phyloP scores from a whole-genome alignment of 2,888 invertebrate species.

The Amblyjoppa fuscipennis region DNA sequence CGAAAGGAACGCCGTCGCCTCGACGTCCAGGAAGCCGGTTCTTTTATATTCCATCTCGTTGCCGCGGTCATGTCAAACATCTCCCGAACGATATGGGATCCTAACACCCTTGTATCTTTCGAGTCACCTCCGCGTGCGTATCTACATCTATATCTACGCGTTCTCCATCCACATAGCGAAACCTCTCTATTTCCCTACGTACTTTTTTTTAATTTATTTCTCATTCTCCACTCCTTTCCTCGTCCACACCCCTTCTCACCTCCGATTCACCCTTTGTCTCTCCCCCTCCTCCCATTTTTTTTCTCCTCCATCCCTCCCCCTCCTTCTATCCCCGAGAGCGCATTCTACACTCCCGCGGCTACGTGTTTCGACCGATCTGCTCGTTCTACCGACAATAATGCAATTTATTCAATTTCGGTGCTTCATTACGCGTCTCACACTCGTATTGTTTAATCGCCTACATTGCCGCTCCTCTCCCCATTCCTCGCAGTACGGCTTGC shows the following conservation, averaged over 20 bases:
- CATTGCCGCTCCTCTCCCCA: conserved; percentile 1
- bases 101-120: conserved; percentile 55
- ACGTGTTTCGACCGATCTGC: conserved; percentile 61
- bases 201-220: conserved; percentile 56
- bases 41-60: conserved; percentile 48
- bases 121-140: conserved; percentile 7
- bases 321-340: conserved; percentile 4
- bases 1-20: conserved; percentile 5
- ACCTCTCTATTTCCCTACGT: conserved; percentile 25
- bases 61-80: conserved; percentile 59
- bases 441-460: conserved; percentile 73
- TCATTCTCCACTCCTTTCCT: conserved; percentile 36
- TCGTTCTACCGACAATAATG: conserved; percentile 64
- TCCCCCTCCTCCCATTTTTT: background rate
- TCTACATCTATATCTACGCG: background rate
- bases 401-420: conserved; percentile 78
- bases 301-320: conserved; percentile 26
- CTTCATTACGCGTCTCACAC: conserved; percentile 72
- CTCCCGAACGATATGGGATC: conserved; percentile 48
- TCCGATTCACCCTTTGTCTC: conserved; percentile 58
- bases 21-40: conserved; percentile 30
- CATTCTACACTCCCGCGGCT: conserved; percentile 44
- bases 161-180: background rate
- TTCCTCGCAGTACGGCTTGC: background rate
- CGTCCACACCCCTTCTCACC: conserved; percentile 45